These are phyloP conservation scores for Pachycephala philippinensis DNA, from an alignment of 2,113 vertebrate species.

Conservation along the genomic window DNA sequence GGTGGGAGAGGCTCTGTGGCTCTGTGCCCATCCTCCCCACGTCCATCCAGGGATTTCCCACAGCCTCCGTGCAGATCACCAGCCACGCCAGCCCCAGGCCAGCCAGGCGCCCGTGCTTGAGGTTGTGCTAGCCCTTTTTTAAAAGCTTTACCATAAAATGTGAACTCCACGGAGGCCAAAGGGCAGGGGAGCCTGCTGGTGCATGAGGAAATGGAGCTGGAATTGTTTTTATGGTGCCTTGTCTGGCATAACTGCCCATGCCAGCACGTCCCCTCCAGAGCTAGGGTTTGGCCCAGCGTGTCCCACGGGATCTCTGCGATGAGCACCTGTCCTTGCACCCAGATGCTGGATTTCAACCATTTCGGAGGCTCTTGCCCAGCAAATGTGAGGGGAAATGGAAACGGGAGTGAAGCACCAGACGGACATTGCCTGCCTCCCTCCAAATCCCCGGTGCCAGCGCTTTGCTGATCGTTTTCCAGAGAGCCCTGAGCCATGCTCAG, in stretches of 20 bases:
- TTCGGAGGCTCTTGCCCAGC: neutral
- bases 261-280: neutral
- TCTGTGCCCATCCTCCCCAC: fast-evolving
- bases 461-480: neutral
- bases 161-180: neutral
- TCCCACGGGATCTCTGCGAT: neutral
- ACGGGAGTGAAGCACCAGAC: neutral
- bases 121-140: neutral
- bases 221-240: neutral
- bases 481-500: neutral
- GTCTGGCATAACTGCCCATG: fast-evolving
- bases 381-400: neutral
- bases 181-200: neutral
- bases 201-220: neutral
- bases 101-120: fast-evolving
- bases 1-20: neutral
- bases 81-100: neutral
- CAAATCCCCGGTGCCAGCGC: neutral
- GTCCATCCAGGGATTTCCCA: neutral
- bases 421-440: neutral
- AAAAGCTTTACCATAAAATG: neutral
- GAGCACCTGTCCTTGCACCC: neutral
- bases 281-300: neutral
- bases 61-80: neutral
- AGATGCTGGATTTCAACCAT: neutral